A percentile compares a stretch with the other conserved stretches of the same genome.
phyloP scores from a whole-genome alignment of 2,888 invertebrate genomes.

The Phalera bucephala region DNA sequence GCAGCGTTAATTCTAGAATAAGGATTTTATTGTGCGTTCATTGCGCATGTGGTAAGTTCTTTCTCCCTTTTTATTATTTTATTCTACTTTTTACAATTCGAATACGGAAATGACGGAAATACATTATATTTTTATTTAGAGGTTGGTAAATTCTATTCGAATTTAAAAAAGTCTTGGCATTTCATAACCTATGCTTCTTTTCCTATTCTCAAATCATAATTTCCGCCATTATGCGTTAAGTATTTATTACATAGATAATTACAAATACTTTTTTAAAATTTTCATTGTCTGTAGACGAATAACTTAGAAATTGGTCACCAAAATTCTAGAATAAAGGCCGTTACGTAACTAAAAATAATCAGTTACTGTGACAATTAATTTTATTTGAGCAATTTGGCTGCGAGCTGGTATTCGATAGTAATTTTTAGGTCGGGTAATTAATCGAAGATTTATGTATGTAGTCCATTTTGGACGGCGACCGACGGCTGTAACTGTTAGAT shows the following conservation, averaged over 20 bases:
- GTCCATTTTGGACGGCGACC: background rate
- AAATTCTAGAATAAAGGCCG: conserved; percentile 9
- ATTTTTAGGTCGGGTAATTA: conserved; percentile 26
- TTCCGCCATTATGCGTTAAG: too few species aligned
- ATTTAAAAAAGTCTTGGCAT: too few species aligned
- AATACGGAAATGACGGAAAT: too few species aligned
- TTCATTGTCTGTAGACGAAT: too few species aligned
- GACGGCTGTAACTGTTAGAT: too few species aligned
- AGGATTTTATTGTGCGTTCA: conserved; percentile 48
- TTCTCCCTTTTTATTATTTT: too few species aligned
- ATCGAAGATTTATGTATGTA: conserved; percentile 12
- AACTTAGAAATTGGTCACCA: background rate
- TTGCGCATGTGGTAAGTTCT: conserved; percentile 50
- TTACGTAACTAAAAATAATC: conserved; percentile 33
- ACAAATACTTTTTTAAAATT: too few species aligned
- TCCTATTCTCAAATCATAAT: too few species aligned
- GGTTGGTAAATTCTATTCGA: too few species aligned
- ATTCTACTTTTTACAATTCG: conserved; percentile 14
- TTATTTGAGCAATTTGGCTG: conserved; percentile 37
- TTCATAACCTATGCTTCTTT: too few species aligned
- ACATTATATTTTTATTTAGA: too few species aligned
- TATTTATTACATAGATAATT: too few species aligned
- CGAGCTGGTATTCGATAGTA: conserved; percentile 25
- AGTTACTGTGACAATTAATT: conserved; percentile 35
- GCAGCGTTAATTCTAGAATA: conserved; percentile 51